A percentile compares a stretch with the other conserved stretches of the same genome.
Evolutionary conservation across 2,113 vertebrate genomes (phyloP).

Genomic region (Oncorhynchus keta): DNA sequence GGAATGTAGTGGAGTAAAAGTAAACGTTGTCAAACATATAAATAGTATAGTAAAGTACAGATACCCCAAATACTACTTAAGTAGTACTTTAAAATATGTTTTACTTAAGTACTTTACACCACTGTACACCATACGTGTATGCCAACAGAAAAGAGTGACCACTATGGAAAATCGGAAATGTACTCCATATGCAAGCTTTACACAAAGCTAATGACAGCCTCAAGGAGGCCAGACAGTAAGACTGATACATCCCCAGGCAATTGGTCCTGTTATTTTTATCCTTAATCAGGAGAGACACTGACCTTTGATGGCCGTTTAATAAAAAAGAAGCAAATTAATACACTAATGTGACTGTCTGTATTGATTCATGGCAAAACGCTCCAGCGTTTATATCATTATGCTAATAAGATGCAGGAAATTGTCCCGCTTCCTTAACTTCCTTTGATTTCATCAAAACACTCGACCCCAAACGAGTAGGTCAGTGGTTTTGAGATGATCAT

Average conservation of each 20-base stretch:
- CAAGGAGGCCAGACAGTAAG: neutral
- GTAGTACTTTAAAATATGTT: too few species aligned
- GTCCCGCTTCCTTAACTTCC: neutral
- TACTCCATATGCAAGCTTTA: too few species aligned
- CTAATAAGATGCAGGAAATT: neutral
- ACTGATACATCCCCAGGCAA: neutral
- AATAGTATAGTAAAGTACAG: too few species aligned
- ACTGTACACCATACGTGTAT: too few species aligned
- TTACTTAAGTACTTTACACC: too few species aligned
- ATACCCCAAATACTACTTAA: too few species aligned
- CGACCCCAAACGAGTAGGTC: neutral
- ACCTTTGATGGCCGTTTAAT: slow-evolving; percentile 10
- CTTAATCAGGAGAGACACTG: neutral
- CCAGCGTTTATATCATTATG: neutral
- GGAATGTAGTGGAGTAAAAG: too few species aligned
- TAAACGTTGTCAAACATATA: too few species aligned
- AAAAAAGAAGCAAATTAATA: neutral
- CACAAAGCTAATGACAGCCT: neutral
- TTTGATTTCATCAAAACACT: slow-evolving; percentile 9
- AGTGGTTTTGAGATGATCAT: slow-evolving; percentile 1
- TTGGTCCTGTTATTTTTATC: neutral
- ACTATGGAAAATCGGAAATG: too few species aligned
- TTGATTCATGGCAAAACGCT: neutral
- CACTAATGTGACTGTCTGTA: neutral
- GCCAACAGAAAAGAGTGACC: too few species aligned